Base-by-base conservation (phyloP, 2,888 invertebrate species). In the Molorchus minor region DNA sequence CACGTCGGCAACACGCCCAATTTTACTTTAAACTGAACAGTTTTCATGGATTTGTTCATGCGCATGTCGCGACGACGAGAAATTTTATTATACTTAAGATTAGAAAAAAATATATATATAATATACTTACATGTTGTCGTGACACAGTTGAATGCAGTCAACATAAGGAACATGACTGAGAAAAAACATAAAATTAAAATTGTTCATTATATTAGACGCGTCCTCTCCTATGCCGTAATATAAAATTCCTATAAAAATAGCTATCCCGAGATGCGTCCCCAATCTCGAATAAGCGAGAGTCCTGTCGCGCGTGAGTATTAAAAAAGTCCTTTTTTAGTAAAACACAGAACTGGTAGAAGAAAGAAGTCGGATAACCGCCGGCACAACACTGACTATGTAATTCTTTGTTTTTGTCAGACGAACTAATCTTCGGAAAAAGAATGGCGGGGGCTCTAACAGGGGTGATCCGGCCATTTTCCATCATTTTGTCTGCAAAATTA, bases 111-210 rank as follows among this genome's bases (percentile, higher is more conserved):
- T n/a, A n/a, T n/a, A n/a, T 41, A 53, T 35, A 45, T 56, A 41
- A 12, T 19, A 54, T 58, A 88, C 94, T 92, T 85, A 97, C 97
- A 96, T 65, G 91, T 92, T 20, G 96, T 88, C 41, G 93, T 87
- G 56, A 94, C 92, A 10, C 94, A 89, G 82, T 93, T 96, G 79
- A 96, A 93, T 0, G 97, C 92, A 3, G 94, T 95, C 79, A 94
- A 94, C 92, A 96, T 95, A 51, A 96, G 85, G 80, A 97, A 98
- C 87, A 98, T 91, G 49, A 95, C 87, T 62, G 91, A 90, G 82
- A 95, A 97, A n/a, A n/a, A n/a, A n/a, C n/a, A n/a, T n/a, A n/a
- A n/a, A n/a, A n/a, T 93, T 93, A 75, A 91, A 92, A 78, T 94
- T 98, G 78, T 94, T 91, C 65, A 90, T 83, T 13, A 91, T 88